Evolutionary conservation across 2,113 vertebrate genomes (phyloP), one percentile per base, ranked within the genome.

Genomic region (Gymnocephalus cernua): DNA sequence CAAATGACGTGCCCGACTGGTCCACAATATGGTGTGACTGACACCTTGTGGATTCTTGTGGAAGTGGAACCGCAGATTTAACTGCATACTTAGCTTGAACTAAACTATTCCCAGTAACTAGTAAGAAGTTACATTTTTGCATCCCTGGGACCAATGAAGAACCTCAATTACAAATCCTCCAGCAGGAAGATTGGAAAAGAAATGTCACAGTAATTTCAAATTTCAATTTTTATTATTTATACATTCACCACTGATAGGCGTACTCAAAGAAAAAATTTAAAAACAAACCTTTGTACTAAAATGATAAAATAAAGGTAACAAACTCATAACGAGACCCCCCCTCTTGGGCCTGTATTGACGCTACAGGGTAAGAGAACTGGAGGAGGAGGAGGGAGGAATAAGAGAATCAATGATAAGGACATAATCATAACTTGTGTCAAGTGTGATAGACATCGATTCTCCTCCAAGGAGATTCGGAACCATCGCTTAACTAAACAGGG

Each of bases 231-330:
- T 95, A 94, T 95, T 95, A 93, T 96, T 96, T 96, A 91, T 96
- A 96, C 95, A 96, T 96, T 95, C 94, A 96, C 94, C 95, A 95
- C 92, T 95, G 93, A 95, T 94, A 94, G 93, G 94, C 89, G 93
- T 94, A 94, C 93, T 92, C 90, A 91, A 93, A 94, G 88, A 89
- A 91, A 77, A 88, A 90, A 91, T 88, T 50, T 83, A 89, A 89
- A 83, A 92, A 74, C 80, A 90, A 93, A 70, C 86, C 82, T 92
- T 93, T 89, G 89, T 92, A 94, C 93, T 94, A 94, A 94, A 93
- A 94, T 93, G 93, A 93, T 93, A 94, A 93, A 93, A 94, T 93
- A 88, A 92, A 78, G 77, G 93, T 92, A 84, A 88, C 79, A 91
- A 91, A 88, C 54, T 81, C 75, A 91, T 91, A 84, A 91, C 88